Evolutionary conservation across 2,113 vertebrate genomes (phyloP), one percentile per base, ranked within the genome.

Genomic region (Pandion haliaetus): DNA sequence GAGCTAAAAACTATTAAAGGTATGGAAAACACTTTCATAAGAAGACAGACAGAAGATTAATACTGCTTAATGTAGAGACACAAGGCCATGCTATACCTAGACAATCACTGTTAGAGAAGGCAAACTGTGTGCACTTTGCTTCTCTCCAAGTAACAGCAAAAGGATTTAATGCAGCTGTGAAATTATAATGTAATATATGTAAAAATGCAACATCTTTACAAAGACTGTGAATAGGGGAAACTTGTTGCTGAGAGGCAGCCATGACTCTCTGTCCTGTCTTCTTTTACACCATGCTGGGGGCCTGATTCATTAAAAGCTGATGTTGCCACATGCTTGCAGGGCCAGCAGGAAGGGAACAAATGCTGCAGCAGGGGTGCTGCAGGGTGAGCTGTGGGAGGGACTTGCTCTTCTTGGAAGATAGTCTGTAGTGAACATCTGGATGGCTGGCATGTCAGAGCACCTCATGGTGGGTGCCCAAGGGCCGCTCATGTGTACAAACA

Each of bases 201-300:
- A 47, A 78, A 92, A 81, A 52, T 73, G 52, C 36, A 62, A 26
- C 59, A 13, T 32, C n/a, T 90, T 65, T 12, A 2, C 21, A 40
- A 50, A 84, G 73, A 62, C 32, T 3, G 8, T 36, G 20, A 74
- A 44, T 66, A 4, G 2, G 18, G 42, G 61, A 55, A 87, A 54
- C 12, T 52, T 0, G 0, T 38, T 0, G 0, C 47, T 65, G 23
- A 2, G 3, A 82, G 32, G 14, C 58, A 57, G 65, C 15, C 47
- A 5, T 31, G 72, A 6, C 40, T 70, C 36, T 38, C 32, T 61
- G 31, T 26, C 61, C 58, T 88, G 47, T 8, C 28, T 18, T 31
- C 7, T 40, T 57, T 55, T 38, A 63, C 14, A 26, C 36, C 8
- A 2, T 3, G 14, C 29, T 52, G 9, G 3, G 17, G 24, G 6